These are phyloP conservation scores for Acanthisitta chloris DNA, from an alignment of 2,113 vertebrate genomes.

Conservation along the genomic window DNA sequence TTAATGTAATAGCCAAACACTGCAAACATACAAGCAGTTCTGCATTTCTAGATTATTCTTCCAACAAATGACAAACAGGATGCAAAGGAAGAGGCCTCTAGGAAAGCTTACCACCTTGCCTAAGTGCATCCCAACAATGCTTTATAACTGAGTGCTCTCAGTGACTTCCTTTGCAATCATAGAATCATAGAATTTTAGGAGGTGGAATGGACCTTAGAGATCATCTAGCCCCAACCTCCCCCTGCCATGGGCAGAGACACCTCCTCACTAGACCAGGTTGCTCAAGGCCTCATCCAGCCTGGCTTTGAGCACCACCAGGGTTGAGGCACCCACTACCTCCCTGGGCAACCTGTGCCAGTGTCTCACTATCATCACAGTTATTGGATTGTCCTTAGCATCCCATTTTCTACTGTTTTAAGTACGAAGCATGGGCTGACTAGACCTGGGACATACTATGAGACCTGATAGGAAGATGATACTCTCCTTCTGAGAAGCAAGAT, in stretches of 20 bases:
- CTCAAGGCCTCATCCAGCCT: too few species aligned
- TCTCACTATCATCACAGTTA: too few species aligned
- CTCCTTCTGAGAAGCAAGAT: not conserved
- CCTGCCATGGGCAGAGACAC: too few species aligned
- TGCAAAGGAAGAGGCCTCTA: not conserved
- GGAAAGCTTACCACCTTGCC: not conserved
- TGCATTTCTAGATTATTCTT: not conserved
- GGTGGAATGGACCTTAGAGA: too few species aligned
- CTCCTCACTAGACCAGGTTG: too few species aligned
- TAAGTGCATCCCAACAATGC: not conserved
- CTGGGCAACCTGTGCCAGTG: too few species aligned
- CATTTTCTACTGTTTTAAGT: not conserved
- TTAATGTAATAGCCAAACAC: not conserved
- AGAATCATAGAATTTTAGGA: too few species aligned
- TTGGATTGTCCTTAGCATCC: not conserved
- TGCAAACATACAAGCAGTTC: not conserved
- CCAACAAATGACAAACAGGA: not conserved
- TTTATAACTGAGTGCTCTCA: not conserved
- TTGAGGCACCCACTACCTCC: too few species aligned
- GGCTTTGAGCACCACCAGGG: too few species aligned
- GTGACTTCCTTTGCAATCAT: too few species aligned
- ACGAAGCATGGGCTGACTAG: not conserved
- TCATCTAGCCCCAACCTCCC: too few species aligned
- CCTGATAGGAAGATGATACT: not conserved
- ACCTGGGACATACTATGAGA: not conserved